Base-by-base conservation (phyloP, 2,797 vertebrate genomes). In the Vespertilio murinus region DNA sequence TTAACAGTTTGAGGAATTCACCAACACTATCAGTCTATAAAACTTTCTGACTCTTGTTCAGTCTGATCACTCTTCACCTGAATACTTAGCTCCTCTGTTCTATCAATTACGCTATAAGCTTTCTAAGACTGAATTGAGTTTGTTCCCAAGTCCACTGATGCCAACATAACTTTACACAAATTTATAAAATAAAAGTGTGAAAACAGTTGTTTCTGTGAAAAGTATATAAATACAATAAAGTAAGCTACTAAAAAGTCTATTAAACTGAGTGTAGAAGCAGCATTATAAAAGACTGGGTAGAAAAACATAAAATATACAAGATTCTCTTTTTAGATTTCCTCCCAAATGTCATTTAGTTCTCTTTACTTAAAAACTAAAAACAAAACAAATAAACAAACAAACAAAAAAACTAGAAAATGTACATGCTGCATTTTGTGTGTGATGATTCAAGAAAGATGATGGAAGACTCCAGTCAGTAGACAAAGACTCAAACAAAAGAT, bases 151-250 rank as follows among this genome's bases (percentile, higher is more conserved):
- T 6, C 42, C 23, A 11, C 0, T 25, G 22, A 73, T 30, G 22
- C 22, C 61, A 71, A 56, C 90, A 87, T 56, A 89, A 40, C 28
- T 28, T 70, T 74, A 45, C 6, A 35, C 11, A 84, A 71, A 20
- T 77, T 42, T 70, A 28, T 52, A 71, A 92, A 92, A 82, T n/a
- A 28, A 28, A 40, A 42, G 9, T 35, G 17, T 86, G 20, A 81
- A 79, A 47, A 77, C 13, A 52, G 22, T 23, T 77, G 20, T 84
- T 90, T 93, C 65, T n/a, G 2, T 91, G 86, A 91, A 91, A 84
- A 83, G 33, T 12, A 30, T 8, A 22, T 8, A 20, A 81, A 71
- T 67, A 8, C 35, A 45, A 45, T 83, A 69, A 79, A 85, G 69
- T 7, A 79, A 91, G 18, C 40, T 42, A 73, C 25, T 4, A 13